Conservation (phyloP, 1,140 invertebrate species). For the Mizuhopecten yessoensis region DNA sequence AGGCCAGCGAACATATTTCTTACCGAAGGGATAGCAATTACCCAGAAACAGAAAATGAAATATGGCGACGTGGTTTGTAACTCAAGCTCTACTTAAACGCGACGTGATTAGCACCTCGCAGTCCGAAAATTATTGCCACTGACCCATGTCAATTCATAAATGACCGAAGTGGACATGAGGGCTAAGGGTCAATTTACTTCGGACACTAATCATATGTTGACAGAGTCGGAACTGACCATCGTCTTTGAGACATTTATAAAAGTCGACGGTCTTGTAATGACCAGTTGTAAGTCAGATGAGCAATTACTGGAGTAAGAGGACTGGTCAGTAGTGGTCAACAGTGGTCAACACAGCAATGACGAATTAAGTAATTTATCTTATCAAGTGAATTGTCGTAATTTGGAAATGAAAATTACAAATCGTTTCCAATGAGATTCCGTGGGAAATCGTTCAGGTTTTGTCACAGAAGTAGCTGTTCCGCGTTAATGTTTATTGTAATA, state of each 20-base stretch:
- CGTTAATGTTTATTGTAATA: constrained; percentile 24
- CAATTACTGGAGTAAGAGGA: background rate
- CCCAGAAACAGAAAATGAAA: background rate
- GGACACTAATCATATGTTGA: constrained; percentile 38
- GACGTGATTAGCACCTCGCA: background rate
- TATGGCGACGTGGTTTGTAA: constrained; percentile 2
- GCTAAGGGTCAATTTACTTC: constrained; percentile 38
- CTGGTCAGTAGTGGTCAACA: background rate
- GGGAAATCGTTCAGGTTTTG: background rate
- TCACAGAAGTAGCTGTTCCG: background rate
- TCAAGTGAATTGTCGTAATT: constrained; percentile 1
- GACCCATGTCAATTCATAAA: constrained; percentile 25
- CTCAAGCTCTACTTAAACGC: background rate
- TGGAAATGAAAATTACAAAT: constrained; percentile 26
- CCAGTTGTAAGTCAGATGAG: constrained; percentile 12
- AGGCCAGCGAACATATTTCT: constrained; percentile 2
- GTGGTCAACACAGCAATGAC: background rate
- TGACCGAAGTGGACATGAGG: constrained; percentile 31
- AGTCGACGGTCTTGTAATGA: background rate
- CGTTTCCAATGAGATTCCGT: background rate
- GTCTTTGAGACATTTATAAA: constrained; percentile 35
- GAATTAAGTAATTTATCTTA: constrained; percentile 36
- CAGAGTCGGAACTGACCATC: constrained; percentile 31
- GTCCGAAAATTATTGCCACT: constrained; percentile 22
- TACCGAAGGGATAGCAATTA: constrained; percentile 21